A percentile compares a stretch with the other conserved stretches of the same genome.
Evolutionary conservation across 2,888 invertebrate species (phyloP).

Genomic region (Stomorhina lunata): DNA sequence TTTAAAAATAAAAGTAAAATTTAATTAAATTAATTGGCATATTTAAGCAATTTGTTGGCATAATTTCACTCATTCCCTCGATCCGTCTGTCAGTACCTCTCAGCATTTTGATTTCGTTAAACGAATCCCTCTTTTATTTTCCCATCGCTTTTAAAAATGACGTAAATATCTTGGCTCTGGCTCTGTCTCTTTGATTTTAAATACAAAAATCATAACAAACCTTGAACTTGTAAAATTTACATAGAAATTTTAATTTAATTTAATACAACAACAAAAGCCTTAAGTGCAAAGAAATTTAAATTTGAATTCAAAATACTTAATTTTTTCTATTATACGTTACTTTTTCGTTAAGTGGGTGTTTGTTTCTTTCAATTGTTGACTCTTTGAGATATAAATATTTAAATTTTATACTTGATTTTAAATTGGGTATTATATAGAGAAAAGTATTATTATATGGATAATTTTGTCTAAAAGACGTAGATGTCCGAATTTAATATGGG

Average conservation of each 20-base stretch:
- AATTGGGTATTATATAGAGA: conserved; percentile 6
- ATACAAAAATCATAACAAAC: conserved; percentile 42
- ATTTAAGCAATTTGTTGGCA: conserved; percentile 44
- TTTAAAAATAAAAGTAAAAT: conserved; percentile 27
- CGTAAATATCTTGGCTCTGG: conserved; percentile 29
- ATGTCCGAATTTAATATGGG: no score
- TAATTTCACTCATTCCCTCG: conserved; percentile 1
- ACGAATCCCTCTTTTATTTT: background rate
- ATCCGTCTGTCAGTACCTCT: background rate
- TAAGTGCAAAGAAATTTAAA: background rate
- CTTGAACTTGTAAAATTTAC: conserved; percentile 63
- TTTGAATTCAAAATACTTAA: conserved; percentile 2
- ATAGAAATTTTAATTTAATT: conserved; percentile 1
- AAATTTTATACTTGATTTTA: background rate
- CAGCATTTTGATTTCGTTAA: background rate
- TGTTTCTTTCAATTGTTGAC: background rate
- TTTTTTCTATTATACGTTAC: background rate
- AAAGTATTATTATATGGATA: background rate
- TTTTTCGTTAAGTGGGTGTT: conserved; percentile 27
- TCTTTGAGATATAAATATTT: background rate
- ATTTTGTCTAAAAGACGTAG: no score
- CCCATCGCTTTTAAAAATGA: conserved; percentile 25
- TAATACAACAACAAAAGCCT: background rate
- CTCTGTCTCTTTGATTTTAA: background rate
- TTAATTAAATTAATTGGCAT: conserved; percentile 49